A percentile compares a stretch with the other conserved stretches of the same genome.
Conservation (phyloP, 2,797 vertebrate genomes). For the Thamnophis elegans region DNA sequence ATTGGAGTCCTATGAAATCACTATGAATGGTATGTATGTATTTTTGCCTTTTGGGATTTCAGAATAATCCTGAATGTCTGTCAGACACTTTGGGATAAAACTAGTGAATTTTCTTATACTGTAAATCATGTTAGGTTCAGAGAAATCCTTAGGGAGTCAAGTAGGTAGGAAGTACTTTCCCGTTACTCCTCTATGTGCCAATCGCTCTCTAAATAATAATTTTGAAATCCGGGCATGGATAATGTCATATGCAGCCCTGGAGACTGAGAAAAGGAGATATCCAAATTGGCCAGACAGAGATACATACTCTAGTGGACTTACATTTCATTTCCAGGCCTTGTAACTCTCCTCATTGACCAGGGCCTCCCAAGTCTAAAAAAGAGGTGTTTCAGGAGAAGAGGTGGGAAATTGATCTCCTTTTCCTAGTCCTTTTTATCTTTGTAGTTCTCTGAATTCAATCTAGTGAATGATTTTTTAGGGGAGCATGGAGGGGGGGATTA, state of each 20-base stretch:
- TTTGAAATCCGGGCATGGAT: not conserved
- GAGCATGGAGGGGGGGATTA: not conserved
- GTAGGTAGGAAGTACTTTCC: not conserved
- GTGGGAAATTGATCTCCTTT: not conserved
- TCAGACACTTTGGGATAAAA: not conserved
- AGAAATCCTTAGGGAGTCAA: not conserved
- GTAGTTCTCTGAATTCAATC: not conserved
- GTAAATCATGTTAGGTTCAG: not conserved
- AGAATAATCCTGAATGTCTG: not conserved
- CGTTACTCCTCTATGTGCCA: not conserved
- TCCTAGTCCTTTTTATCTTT: not conserved
- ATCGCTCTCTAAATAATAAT: not conserved
- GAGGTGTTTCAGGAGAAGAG: not conserved
- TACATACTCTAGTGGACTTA: not conserved
- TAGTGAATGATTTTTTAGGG: not conserved
- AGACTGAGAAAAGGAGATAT: not conserved
- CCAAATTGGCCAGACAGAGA: not conserved
- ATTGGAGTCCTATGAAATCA: conserved; percentile 97
- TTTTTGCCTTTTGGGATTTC: not conserved
- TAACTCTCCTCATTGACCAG: not conserved
- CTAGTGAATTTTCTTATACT: not conserved
- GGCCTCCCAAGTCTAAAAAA: not conserved
- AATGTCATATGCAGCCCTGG: not conserved
- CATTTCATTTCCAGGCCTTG: not conserved
- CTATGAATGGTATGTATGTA: conserved; percentile 89